Evolutionary conservation across 2,797 vertebrate species (phyloP), one percentile per base, ranked within the genome.

Genomic region (Loris lydekkerianus): DNA sequence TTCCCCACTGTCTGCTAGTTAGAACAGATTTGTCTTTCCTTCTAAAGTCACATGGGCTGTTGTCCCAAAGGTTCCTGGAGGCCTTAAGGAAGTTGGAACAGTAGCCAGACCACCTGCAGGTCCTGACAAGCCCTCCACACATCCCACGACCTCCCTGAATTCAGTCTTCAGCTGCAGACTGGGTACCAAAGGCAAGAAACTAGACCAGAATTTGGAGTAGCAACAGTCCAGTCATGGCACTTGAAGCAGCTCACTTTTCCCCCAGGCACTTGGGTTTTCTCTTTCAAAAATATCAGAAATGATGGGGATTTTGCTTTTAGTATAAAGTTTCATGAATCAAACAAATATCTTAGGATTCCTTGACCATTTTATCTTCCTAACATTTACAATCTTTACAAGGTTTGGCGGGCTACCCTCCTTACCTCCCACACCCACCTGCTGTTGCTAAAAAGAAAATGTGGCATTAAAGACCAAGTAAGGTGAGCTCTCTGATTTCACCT

Each of bases 91-190:
- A 70, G 43, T 8, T 14, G 23, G 17, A 89, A 21, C 20, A 82
- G 34, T 61, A 78, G 31, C 37, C 0, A 34, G 53, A 46, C 20
- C 43, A 10, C 0, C 0, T 14, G 7, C 10, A 43, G 21, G 37
- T 84, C 65, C 53, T 34, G 9, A 80, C 15, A 60, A 58, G 25
- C 37, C 67, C 25, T 43, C 21, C 20, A 31, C 1, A 1, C 20
- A 14, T 20, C 34, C 31, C 29, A 46, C 25, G 17, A 3, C 17
- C 29, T 43, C 18, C 77, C 21, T 46, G 60, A 86, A 77, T 67
- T 86, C 91, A 49, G 14, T 29, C n/a, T 70, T 46, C 85, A 40
- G 60, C 18, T 15, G 43, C 75, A 70, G 46, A 46, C 1, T 2
- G n/a, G 17, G 6, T 20, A n/a, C 53, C 31, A 18, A 77, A 43